Evolutionary conservation across 2,797 vertebrate species (phyloP).

Genomic region (Crocodylus rhombifer): DNA sequence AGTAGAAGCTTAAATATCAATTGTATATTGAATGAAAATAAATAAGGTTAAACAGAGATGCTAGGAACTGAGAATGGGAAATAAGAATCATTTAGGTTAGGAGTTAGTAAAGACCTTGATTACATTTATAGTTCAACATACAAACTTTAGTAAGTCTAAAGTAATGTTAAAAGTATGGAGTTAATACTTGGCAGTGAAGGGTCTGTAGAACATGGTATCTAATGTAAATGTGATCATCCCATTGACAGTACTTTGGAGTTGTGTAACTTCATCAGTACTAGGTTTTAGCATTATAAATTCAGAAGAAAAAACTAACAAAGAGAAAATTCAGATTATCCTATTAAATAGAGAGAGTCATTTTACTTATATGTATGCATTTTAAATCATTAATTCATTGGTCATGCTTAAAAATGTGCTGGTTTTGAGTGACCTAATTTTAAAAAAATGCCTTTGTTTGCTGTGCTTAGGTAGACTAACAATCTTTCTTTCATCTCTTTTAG

Average conservation of each 20-base stretch:
- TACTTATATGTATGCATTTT: too few relatives aligned
- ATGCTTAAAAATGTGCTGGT: too few relatives aligned
- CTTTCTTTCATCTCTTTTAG: too few relatives aligned
- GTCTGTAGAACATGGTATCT: background rate
- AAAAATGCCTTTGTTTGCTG: too few relatives aligned
- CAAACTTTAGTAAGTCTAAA: background rate
- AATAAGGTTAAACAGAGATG: slow-evolving; percentile 4
- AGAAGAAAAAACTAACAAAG: background rate
- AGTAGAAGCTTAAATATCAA: background rate
- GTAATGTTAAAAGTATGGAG: background rate
- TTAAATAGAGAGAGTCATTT: too few relatives aligned
- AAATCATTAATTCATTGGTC: too few relatives aligned
- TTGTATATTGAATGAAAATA: slow-evolving; percentile 19
- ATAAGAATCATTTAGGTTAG: slow-evolving; percentile 7
- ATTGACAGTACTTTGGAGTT: background rate
- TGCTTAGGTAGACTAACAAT: too few relatives aligned
- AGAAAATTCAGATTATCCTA: background rate
- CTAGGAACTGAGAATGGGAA: slow-evolving; percentile 6
- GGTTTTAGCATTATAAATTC: background rate
- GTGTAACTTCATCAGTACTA: background rate
- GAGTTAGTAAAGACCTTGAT: slow-evolving; percentile 8
- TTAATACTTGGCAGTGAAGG: background rate
- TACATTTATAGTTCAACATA: background rate
- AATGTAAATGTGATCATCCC: background rate
- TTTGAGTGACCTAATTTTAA: too few relatives aligned